Evolutionary conservation across 2,888 invertebrate genomes (phyloP), one percentile per base, ranked within the genome.

Genomic region (Mesorhabditis sp.): DNA sequence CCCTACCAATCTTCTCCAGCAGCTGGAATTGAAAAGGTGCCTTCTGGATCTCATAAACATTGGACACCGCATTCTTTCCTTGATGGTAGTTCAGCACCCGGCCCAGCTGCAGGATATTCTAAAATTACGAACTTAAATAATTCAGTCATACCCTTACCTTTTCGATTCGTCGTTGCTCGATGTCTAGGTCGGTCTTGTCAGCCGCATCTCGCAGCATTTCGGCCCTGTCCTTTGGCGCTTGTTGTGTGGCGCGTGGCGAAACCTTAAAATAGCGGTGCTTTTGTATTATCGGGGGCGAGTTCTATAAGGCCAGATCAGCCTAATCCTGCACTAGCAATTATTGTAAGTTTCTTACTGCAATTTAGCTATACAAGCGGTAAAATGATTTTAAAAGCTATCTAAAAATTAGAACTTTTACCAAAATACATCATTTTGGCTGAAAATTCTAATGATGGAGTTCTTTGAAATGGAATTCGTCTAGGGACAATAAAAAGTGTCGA

Each of bases 1-100:
- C n/a, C 89, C 90, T 90, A 87, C 95, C 79, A 63, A 79, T 95
- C 73, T 93, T 92, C 4, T 95, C 94, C 62, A 83, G 65, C 13
- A 94, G 89, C 88, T 94, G 94, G 95, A 95, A 95, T 71, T 92
- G 91, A 88, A 95, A 95, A 75, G 92, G 81, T 5, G 80, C 75
- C 67, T 44, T 67, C 50, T 58, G 45, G 5, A 45, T 71, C 42
- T 69, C 61, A 43, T 65, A 70, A 7, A 67, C 64, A 4, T 66
- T 72, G 4, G 69, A 28, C n/a, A 72, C 65, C n/a, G 70, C 70
- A 45, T 70, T 67, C 50, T 69, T 67, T 7, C 68, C 67, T 15
- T 70, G 64, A 6, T 63, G 65, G 58, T 72, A 69, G 0, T 67
- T 69, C 7, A 76, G 43, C 15, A 76, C 76, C 69, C 69, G 70